phyloP scores from a whole-genome alignment of 2,888 invertebrate species.

The Buathra laborator region DNA sequence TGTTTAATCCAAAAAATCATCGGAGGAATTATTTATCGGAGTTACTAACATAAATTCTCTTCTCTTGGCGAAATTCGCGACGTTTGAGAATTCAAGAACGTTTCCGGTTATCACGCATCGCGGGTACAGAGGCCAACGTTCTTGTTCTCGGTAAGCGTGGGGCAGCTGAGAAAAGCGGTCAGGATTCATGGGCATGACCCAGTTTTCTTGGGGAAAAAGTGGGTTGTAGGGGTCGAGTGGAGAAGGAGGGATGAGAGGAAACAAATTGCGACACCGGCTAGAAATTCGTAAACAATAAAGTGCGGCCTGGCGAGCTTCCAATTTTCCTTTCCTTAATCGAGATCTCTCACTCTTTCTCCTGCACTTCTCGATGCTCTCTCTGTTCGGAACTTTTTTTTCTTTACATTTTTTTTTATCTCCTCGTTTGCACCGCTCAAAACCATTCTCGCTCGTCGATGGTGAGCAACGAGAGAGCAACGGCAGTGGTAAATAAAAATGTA shows the following conservation, averaged over 20 bases:
- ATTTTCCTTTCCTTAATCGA: slow-evolving; percentile 55
- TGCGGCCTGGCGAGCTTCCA: slow-evolving; percentile 57
- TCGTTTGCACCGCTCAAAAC: slow-evolving; percentile 37
- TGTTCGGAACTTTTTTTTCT: not conserved
- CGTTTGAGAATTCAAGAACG: not conserved
- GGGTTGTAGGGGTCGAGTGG: not conserved
- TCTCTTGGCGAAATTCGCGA: not conserved
- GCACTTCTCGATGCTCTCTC: not conserved
- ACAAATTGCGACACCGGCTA: slow-evolving; percentile 60
- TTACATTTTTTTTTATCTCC: slow-evolving; percentile 8
- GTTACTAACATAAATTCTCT: not conserved
- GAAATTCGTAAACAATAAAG: slow-evolving; percentile 62
- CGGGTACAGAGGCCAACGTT: not conserved
- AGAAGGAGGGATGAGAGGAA: not conserved
- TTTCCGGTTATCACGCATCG: slow-evolving; percentile 24
- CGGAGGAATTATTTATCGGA: no score
- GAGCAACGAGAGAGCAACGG: slow-evolving; percentile 36
- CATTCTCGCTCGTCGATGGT: slow-evolving; percentile 39
- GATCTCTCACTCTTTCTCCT: slow-evolving; percentile 19
- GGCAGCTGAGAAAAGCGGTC: slow-evolving; percentile 24
- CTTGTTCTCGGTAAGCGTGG: slow-evolving; percentile 13
- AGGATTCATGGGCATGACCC: slow-evolving; percentile 57
- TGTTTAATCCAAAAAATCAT: not conserved
- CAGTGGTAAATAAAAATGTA: slow-evolving; percentile 58
- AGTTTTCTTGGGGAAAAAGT: slow-evolving; percentile 48